phyloP scores from a whole-genome alignment of 2,113 vertebrate species.

The Neogobius melanostomus region DNA sequence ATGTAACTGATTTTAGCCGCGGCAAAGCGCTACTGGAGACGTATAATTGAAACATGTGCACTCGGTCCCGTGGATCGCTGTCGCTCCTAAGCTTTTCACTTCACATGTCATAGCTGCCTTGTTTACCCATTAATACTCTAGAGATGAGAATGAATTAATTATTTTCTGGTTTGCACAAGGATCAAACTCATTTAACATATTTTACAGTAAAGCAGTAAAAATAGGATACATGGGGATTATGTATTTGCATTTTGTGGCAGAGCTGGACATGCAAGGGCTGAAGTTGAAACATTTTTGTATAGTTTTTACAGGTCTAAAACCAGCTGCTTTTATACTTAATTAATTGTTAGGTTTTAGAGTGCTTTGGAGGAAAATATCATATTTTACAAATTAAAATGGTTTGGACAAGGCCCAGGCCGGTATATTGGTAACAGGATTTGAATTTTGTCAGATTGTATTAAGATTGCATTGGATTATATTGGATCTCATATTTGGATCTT shows the following conservation, averaged over 20 bases:
- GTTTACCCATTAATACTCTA: constrained; percentile 44
- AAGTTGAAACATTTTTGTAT: too few species aligned
- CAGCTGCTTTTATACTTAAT: too few species aligned
- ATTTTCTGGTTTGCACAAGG: constrained; percentile 40
- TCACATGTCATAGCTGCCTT: constrained; percentile 42
- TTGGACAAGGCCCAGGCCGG: too few species aligned
- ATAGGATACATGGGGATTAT: neutral
- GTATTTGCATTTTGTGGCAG: neutral
- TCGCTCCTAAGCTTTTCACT: constrained; percentile 14
- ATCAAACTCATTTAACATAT: constrained; percentile 14
- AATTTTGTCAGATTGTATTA: too few species aligned
- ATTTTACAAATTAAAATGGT: too few species aligned
- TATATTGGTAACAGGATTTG: too few species aligned
- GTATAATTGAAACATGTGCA: constrained; percentile 37
- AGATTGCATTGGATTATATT: too few species aligned
- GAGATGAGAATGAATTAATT: constrained; percentile 48
- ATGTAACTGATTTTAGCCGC: constrained; percentile 20
- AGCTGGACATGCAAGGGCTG: neutral
- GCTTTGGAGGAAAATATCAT: too few species aligned
- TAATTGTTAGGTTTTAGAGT: neutral
- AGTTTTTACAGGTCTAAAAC: too few species aligned
- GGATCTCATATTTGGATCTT: too few species aligned
- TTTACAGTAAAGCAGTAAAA: constrained; percentile 17
- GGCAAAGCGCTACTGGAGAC: constrained; percentile 19
- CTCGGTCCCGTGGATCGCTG: constrained; percentile 30